Evolutionary conservation across 2,797 vertebrate species (phyloP), one percentile per base, ranked within the genome.

Genomic region (Oreonectes daqikongensis): DNA sequence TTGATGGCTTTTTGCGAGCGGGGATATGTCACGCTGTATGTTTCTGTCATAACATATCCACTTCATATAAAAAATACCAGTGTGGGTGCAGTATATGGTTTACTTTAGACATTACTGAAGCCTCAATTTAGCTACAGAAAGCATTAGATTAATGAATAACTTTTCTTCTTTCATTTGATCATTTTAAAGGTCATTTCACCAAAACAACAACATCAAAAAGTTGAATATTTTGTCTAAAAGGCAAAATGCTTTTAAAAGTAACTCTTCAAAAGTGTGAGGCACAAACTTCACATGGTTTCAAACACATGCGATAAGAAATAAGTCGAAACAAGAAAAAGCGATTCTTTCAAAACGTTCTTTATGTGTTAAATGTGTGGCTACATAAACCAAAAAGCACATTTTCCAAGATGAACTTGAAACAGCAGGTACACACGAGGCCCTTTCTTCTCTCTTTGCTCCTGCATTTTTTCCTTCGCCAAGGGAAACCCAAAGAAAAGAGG

Each of bases 401-500:
- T 1, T 15, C 71, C 18, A 64, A 73, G 59, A 28, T 73, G 18
- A 66, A 20, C n/a, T 59, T 38, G 55, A 35, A 53, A 60, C 30
- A 40, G 30, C 14, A 63, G 75, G 46, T 18, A n/a, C 20, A 15
- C 26, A 24, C 22, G 52, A 12, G 65, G 22, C 66, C 35, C 60
- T 22, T 46, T 50, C 30, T 42, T 28, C 40, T 55, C 30, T n/a
- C 40, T 50, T 46, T 12, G 28, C 50, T 60, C 61, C 40, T 59
- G 32, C 52, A 60, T 64, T 35, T 76, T 80, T 75, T 20, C 61
- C 48, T 17, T 22, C 3, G 38, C 38, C 35, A 42, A 44, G 69
- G 52, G 70, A 81, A 90, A 57, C 61, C 72, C 50, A 44, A 26
- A 75, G 52, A 66, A 52, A 73, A 87, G 26, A 87, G 75, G 79